These are phyloP conservation scores for Ichneumoninae sp. DNA, from an alignment of 2,888 invertebrate genomes.

Conservation along the genomic window DNA sequence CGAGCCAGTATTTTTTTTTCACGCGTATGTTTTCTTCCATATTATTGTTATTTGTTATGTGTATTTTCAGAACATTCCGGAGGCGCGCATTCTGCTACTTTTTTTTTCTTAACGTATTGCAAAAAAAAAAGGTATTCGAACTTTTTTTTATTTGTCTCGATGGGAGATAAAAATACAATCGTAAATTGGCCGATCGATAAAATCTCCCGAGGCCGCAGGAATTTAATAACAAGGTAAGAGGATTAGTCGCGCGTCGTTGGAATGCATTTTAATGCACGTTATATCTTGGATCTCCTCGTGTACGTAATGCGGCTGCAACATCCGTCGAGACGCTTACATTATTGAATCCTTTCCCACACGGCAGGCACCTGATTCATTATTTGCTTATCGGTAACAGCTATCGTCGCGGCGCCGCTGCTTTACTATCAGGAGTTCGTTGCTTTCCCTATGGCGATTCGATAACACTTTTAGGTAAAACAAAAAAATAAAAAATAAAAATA, in stretches of 20 bases:
- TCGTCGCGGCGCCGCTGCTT: background rate
- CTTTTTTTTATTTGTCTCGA: background rate
- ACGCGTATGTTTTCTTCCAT: background rate
- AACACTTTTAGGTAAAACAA: background rate
- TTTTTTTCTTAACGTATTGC: background rate
- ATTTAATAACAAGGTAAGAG: constrained; percentile 23
- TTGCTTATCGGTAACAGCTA: constrained; percentile 33
- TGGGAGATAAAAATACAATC: background rate
- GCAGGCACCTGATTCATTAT: constrained; percentile 44
- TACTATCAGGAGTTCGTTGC: constrained; percentile 2
- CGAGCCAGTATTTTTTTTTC: background rate
- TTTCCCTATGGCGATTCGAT: constrained; percentile 24
- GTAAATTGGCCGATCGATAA: background rate
- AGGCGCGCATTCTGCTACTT: background rate
- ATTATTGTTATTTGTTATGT: background rate
- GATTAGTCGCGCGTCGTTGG: constrained; percentile 36
- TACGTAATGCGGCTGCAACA: constrained; percentile 30
- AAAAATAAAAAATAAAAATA: background rate
- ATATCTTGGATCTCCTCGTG: constrained; percentile 11
- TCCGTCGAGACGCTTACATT: constrained; percentile 29
- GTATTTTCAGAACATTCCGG: background rate
- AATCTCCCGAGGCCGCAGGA: background rate
- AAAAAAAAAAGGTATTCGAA: background rate
- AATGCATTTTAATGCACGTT: constrained; percentile 7
- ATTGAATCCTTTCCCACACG: constrained; percentile 44